Base-by-base conservation (phyloP, 2,797 vertebrate species). In the Pagetopsis macropterus region DNA sequence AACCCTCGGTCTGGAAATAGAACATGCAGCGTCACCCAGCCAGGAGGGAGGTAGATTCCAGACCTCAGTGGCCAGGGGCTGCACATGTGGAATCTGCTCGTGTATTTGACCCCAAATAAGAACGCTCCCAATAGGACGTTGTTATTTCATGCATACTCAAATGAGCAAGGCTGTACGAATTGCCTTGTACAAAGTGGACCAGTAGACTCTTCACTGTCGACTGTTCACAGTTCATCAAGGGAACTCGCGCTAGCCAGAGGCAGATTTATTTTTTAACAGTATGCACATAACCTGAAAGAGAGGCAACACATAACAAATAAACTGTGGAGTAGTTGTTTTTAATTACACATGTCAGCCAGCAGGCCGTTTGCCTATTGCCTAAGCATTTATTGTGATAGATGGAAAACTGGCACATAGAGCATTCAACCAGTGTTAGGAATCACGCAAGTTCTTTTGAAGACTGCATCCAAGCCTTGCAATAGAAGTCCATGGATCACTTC, bases 1-100 rank as follows among this genome's bases (percentile, higher is more conserved):
- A 94, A 93, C 93, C 90, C 87, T 92, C 82, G 57, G 90, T 90
- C 92, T 91, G 87, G 88, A 95, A 94, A 94, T 92, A 92, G 90
- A 93, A 93, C 86, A 84, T 93, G 93, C 93, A 92, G 89, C 91
- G 92, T 94, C 94, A 95, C 85, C 89, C 78, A 75, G 89, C 89
- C 82, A 81, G 86, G 83, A 91, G 90, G 85, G 90, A 85, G 85
- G 86, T 87, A 87, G 88, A 92, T 91, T 91, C 90, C 91, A 92
- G 89, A 88, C 87, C 88, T 87, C 83, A 84, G 82, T 79, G 85
- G 89, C 88, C 84, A 85, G 78, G 40, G 88, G 89, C 90, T 90
- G 88, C 89, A 89, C 89, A 90, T 89, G 89, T 91, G 87, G 87
- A 89, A 91, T 88, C 91, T 88, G 84, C 88, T 87, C 54, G 44